phyloP scores from a whole-genome alignment of 1,140 invertebrate species.

The Brachystomella parvula region DNA sequence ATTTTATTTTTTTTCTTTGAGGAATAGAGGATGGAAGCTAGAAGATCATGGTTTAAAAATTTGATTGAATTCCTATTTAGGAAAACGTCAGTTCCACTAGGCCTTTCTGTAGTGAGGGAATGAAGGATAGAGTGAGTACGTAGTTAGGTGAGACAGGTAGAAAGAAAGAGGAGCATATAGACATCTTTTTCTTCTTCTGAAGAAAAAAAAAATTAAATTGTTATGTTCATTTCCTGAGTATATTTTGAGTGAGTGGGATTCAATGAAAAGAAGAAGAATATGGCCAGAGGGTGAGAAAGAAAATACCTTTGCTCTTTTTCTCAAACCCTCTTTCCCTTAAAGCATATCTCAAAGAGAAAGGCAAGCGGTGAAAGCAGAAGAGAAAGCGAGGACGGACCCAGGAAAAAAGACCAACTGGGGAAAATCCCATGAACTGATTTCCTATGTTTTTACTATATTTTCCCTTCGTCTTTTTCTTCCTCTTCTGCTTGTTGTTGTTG shows the following conservation, averaged over 20 bases:
- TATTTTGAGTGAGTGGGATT: conserved; percentile 2
- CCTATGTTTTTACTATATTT: too few relatives aligned
- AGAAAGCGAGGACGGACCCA: not conserved
- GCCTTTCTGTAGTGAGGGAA: conserved; percentile 1
- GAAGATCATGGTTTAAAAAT: too few relatives aligned
- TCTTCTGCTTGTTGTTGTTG: conserved; percentile 13
- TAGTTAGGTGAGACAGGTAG: not conserved
- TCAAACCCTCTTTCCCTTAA: not conserved
- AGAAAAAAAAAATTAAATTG: conserved; percentile 6
- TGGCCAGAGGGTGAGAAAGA: not conserved
- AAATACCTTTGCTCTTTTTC: not conserved
- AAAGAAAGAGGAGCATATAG: not conserved
- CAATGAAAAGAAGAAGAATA: conserved; percentile 9
- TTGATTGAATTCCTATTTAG: conserved; percentile 3
- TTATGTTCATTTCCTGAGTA: conserved; percentile 9
- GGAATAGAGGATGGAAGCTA: too few relatives aligned
- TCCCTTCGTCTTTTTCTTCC: too few relatives aligned
- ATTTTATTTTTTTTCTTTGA: too few relatives aligned
- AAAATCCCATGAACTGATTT: conserved; percentile 34
- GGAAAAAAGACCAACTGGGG: conserved; percentile 26
- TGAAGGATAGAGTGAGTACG: not conserved
- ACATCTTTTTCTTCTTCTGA: not conserved
- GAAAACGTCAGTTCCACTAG: not conserved
- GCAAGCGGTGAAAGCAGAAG: not conserved
- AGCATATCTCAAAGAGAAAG: not conserved